Percentiles rank a stretch among this genome's conserved stretches.
Conservation (phyloP, 2,888 invertebrate genomes). For the Platycheirus rosarum region DNA sequence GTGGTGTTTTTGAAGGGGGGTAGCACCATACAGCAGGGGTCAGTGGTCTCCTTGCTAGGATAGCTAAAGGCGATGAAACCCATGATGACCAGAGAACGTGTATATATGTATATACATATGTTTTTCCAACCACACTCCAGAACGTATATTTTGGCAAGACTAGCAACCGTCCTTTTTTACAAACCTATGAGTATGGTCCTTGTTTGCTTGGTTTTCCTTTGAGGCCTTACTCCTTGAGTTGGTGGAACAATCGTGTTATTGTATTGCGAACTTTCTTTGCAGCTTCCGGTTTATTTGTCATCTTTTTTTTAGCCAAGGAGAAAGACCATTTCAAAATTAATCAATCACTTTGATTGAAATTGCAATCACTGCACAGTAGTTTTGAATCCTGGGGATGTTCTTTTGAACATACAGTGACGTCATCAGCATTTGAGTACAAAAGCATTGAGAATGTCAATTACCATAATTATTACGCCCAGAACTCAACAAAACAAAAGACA, state of each 20-base stretch:
- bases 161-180: conserved; percentile 31
- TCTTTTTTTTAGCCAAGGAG: conserved; percentile 7
- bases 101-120: neutral
- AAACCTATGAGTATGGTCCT: neutral
- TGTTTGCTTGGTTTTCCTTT: conserved; percentile 38
- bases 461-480: conserved; percentile 19
- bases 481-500: neutral
- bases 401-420: conserved; percentile 29
- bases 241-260: conserved; percentile 42
- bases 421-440: conserved; percentile 4
- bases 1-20: conserved; percentile 13
- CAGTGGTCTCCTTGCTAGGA: conserved; percentile 52
- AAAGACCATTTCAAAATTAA: conserved; percentile 47
- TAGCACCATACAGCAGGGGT: conserved; percentile 44
- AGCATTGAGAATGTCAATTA: conserved; percentile 29
- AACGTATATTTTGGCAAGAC: conserved; percentile 38
- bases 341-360: conserved; percentile 68
- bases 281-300: conserved; percentile 12
- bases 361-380: conserved; percentile 37
- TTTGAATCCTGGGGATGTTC: conserved; percentile 33
- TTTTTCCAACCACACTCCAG: conserved; percentile 13
- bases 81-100: conserved; percentile 25
- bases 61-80: conserved; percentile 41
- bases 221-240: conserved; percentile 20
- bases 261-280: conserved; percentile 32